Base-by-base conservation (phyloP, 2,113 vertebrate species). In the Grallaria varia region DNA sequence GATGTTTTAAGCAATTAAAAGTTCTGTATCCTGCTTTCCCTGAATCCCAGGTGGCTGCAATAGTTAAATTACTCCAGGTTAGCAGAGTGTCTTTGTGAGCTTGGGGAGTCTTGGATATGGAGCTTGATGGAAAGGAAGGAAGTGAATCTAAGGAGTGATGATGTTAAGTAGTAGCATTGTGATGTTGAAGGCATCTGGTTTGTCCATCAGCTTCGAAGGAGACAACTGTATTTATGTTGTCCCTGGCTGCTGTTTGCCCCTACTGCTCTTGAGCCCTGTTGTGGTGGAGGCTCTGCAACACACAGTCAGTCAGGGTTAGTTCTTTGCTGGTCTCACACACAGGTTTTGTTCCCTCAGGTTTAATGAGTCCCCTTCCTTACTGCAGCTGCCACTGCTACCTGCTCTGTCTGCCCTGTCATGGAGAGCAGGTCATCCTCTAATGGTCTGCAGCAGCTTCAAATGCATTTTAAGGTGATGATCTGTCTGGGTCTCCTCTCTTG, bases 151-250 rank as follows among this genome's bases (percentile, higher is more conserved):
- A 58, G 49, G 8, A 39, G 16, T 20, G 35, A 73, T 49, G 42
- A 35, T 44, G 68, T 37, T 81, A 21, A 59, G 50, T 7, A 50
- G 40, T 37, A 89, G 13, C 4, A 3, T 80, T 47, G 21, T 21
- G 20, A 9, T 8, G 4, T 58, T 37, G 50, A 50, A 63, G 47
- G 27, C 5, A 24, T 22, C 64, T 53, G 17, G 15, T 63, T 60
- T 68, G 35, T 66, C 37, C 14, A 3, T 47, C 11, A 21, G 19
- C 31, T 45, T 52, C 37, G 27, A 33, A 20, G 23, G 19, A 71
- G 10, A 47, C 33, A 74, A 22, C 44, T 4, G 11, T n/a, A 6
- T 30, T 71, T 50, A 13, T 0, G 0, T 40, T 0, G 0, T 23
- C 82, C 45, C 45, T 68, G 22, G 28, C 24, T 56, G 42, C 31